phyloP scores from a whole-genome alignment of 2,113 vertebrate species.

The Camelus dromedarius region DNA sequence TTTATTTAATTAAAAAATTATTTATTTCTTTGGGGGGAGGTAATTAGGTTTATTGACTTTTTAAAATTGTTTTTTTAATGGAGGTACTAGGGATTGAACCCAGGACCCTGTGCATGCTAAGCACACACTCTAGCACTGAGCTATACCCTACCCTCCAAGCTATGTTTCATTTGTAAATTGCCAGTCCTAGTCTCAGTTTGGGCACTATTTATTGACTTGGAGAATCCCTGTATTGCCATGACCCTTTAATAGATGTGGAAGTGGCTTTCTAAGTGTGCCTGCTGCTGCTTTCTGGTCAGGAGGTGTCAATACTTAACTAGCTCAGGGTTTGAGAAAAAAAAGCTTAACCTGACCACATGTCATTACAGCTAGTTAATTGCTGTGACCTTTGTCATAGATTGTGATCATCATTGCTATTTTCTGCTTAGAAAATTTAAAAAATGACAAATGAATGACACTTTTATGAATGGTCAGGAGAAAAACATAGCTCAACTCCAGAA shows the following conservation, averaged over 20 bases:
- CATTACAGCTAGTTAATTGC: neutral
- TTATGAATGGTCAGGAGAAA: neutral
- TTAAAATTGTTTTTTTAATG: too few species aligned
- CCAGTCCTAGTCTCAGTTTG: neutral
- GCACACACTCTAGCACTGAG: too few species aligned
- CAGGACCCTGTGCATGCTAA: too few species aligned
- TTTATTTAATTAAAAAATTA: too few species aligned
- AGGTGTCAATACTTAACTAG: conserved; percentile 37
- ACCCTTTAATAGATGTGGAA: neutral
- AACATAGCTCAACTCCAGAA: conserved; percentile 70
- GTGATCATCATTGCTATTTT: neutral
- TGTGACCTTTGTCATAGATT: neutral
- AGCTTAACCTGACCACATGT: neutral
- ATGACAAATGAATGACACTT: neutral
- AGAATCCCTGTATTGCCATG: neutral
- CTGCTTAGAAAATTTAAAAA: conserved; percentile 24
- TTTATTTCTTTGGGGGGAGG: too few species aligned
- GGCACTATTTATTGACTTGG: neutral
- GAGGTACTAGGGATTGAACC: too few species aligned
- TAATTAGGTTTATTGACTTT: too few species aligned
- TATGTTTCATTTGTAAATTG: neutral
- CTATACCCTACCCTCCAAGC: too few species aligned
- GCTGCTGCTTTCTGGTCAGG: neutral
- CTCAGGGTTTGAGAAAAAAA: conserved; percentile 3
- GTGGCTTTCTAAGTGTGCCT: neutral